phyloP scores from a whole-genome alignment of 2,888 invertebrate genomes.

The Mythimna ferrago region DNA sequence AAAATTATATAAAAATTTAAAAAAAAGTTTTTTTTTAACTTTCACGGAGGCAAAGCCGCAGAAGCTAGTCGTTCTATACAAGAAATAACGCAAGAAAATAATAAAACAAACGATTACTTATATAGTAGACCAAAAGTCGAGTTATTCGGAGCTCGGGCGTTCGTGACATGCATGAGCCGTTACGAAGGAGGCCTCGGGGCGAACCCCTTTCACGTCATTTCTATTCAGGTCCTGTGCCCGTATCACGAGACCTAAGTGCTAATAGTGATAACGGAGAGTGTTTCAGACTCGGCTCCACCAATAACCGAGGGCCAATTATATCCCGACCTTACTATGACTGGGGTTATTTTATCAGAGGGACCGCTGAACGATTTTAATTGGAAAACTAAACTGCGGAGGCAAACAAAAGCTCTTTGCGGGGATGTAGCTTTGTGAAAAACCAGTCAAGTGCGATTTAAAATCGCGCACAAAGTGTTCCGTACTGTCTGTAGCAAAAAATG shows the following conservation, averaged over 20 bases:
- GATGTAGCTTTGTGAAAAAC: constrained; percentile 1
- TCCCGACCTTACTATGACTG: constrained; percentile 58
- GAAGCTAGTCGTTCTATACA: constrained; percentile 39
- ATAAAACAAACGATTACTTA: constrained; percentile 81
- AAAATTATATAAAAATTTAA: no score
- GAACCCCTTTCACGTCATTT: constrained; percentile 79
- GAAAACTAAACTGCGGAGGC: constrained; percentile 40
- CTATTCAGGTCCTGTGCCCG: constrained; percentile 79
- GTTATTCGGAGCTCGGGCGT: constrained; percentile 71
- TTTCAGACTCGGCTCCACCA: constrained; percentile 65
- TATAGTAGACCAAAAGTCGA: constrained; percentile 74
- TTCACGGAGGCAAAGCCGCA: no score
- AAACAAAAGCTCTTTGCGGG: constrained; percentile 32
- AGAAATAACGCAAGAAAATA: constrained; percentile 71
- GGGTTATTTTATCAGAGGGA: constrained; percentile 52
- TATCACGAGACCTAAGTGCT: constrained; percentile 80
- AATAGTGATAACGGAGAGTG: constrained; percentile 80
- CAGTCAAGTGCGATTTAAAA: no score
- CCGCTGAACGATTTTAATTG: constrained; percentile 52
- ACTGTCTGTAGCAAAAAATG: no score
- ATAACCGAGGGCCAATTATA: constrained; percentile 74
- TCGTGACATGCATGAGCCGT: constrained; percentile 81
- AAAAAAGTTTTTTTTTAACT: no score
- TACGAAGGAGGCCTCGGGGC: constrained; percentile 60
- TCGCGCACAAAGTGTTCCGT: no score